Evolutionary conservation across 2,888 invertebrate species (phyloP), one percentile per base, ranked within the genome.

Genomic region (Scaptomyza flava): DNA sequence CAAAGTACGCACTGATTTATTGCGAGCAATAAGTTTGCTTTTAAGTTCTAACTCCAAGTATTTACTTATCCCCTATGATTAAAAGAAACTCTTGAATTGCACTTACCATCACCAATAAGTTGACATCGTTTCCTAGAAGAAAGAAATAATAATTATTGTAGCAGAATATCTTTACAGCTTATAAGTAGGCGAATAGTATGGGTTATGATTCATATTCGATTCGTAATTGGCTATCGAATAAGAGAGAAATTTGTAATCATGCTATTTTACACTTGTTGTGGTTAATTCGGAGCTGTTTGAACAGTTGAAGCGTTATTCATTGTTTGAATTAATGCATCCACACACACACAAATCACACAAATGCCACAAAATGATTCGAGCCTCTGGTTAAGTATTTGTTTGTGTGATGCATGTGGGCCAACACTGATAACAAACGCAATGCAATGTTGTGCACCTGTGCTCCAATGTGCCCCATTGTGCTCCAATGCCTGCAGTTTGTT

Each of bases 401-500:
- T 76, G 76, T 36, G 34, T 72, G 85, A 82, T 82, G n/a, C n/a
- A n/a, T n/a, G 87, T 84, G 65, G 85, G 38, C 5, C 9, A 50
- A 27, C 68, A 17, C 14, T 12, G 3, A 77, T 78, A 77, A 78
- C 62, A 17, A 17, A 41, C 1, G 38, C 38, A 41, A 41, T n/a
- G 34, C 33, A 34, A 34, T 34, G 11, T 34, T 77, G 78, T 77
- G 78, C 76, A 78, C 77, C 77, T 77, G 77, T 77, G 72, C 51
- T 9, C n/a, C 34, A 48, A 14, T 38, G 36, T 38, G 36, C 14
- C 7, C 6, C 14, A 41, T 50, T 50, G 20, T 34, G 43, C 17
- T 1, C n/a, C n/a, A n/a, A 1, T 17, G 17, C 72, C 77, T 38
- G 64, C 41, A 68, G 52, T 62, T 62, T 74, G 64, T 74, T 73